Evolutionary conservation across 2,888 invertebrate genomes (phyloP), one percentile per base, ranked within the genome.

Genomic region (Eurois occulta): DNA sequence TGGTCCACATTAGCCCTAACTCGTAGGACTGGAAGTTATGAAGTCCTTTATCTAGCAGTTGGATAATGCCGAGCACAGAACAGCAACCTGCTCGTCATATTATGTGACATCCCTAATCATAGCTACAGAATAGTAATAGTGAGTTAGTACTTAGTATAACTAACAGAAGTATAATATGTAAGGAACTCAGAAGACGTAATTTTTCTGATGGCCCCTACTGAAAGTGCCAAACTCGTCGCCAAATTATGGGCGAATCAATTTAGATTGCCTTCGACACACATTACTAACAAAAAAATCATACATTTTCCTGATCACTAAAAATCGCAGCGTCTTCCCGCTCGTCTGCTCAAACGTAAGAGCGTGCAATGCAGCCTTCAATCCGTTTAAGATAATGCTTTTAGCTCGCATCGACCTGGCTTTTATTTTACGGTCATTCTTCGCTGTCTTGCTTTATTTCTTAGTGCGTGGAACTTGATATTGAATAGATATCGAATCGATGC

Each of bases 381-480:
- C 89, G 83, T 87, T 92, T 91, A 91, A 90, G 83, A 86, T 90
- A 91, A 92, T 92, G 86, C 88, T 80, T 89, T 88, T 87, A 88
- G 86, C 64, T 75, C 64, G 78, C 72, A 82, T 77, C 74, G 87
- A 78, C 86, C 86, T 87, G 84, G 67, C 78, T 88, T 85, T 81
- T 87, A 87, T 86, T 88, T 75, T 74, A 81, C 70, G 80, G 55
- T 55, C 43, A 72, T 75, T 68, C 46, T 70, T 62, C 18, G 38
- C 65, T 32, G 35, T 38, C 32, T 64, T 68, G 18, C 13, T 24
- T n/a, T 62, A 60, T 55, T 38, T 65, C 62, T 71, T 35, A 52
- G 32, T 79, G 5, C 43, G 24, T 38, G 11, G 35, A 28, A 28
- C 80, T 65, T 65, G 55, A 80, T 38, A 55, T 48, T 81, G 55